phyloP scores from a whole-genome alignment of 1,140 invertebrate genomes.

The Matsumurasca onukii region DNA sequence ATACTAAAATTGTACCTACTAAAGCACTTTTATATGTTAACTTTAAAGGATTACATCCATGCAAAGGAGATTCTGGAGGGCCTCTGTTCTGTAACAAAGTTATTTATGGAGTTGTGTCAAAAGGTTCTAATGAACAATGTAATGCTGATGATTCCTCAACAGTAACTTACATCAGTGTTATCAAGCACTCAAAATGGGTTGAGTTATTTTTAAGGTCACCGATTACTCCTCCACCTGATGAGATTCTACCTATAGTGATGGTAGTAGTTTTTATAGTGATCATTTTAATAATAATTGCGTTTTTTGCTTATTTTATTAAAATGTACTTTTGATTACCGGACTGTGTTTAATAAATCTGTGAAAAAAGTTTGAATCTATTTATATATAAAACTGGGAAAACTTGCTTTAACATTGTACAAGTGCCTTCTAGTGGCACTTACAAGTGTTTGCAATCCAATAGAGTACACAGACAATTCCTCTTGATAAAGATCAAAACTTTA shows the following conservation, averaged over 20 bases:
- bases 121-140: not conserved
- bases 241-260: not conserved
- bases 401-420: too few species aligned
- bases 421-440: too few species aligned
- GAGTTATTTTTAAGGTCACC: not conserved
- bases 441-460: too few species aligned
- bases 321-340: too few species aligned
- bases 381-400: too few species aligned
- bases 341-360: too few species aligned
- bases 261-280: not conserved
- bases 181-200: not conserved
- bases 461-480: too few species aligned
- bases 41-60: not conserved
- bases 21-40: not conserved
- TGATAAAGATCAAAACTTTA: too few species aligned
- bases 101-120: not conserved
- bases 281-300: not conserved
- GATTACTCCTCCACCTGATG: not conserved
- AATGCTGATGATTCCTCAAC: not conserved
- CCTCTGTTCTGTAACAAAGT: not conserved
- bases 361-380: too few species aligned
- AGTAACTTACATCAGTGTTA: not conserved
- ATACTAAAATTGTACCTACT: not conserved
- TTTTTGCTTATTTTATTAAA: not conserved
- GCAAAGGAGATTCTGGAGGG: not conserved